Conservation (phyloP, 2,797 vertebrate genomes). For the Gymnothorax javanicus region DNA sequence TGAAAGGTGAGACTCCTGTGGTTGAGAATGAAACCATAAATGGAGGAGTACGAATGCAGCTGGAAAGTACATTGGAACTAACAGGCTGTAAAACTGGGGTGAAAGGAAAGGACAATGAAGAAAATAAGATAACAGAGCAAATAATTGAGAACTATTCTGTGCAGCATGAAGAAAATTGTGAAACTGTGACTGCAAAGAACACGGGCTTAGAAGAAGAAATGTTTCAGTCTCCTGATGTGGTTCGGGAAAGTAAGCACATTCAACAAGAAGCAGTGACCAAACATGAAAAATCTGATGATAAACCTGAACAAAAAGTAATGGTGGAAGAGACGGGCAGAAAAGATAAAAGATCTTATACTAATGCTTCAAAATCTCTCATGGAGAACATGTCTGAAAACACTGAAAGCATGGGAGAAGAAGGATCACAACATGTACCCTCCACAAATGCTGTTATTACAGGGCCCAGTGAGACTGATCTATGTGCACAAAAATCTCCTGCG, state of each 20-base stretch:
- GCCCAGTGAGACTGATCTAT: not conserved
- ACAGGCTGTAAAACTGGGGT: constrained; percentile 31
- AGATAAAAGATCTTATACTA: not conserved
- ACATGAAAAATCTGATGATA: not conserved
- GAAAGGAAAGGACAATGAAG: constrained; percentile 40
- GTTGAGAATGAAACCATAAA: constrained; percentile 37
- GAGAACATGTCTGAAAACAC: constrained; percentile 1
- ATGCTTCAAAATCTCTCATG: constrained; percentile 26
- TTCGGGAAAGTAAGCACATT: not conserved
- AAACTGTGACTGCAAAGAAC: constrained; percentile 51
- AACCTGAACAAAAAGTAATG: not conserved
- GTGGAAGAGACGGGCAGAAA: not conserved
- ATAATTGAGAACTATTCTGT: constrained; percentile 29
- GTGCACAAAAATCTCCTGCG: not conserved
- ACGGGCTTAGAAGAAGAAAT: constrained; percentile 36
- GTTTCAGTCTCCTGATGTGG: not conserved
- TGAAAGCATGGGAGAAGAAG: not conserved
- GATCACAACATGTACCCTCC: not conserved
- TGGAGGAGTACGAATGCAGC: constrained; percentile 48
- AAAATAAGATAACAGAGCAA: constrained; percentile 30
- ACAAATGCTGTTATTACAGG: not conserved
- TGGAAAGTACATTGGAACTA: constrained; percentile 57
- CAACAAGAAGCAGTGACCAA: not conserved
- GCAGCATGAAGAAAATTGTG: constrained; percentile 36
- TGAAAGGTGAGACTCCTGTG: constrained; percentile 83